A percentile compares a stretch with the other conserved stretches of the same genome.
These are phyloP conservation scores for Zaprionus kolodkinae DNA, from an alignment of 1,140 invertebrate species.

Conservation along the genomic window DNA sequence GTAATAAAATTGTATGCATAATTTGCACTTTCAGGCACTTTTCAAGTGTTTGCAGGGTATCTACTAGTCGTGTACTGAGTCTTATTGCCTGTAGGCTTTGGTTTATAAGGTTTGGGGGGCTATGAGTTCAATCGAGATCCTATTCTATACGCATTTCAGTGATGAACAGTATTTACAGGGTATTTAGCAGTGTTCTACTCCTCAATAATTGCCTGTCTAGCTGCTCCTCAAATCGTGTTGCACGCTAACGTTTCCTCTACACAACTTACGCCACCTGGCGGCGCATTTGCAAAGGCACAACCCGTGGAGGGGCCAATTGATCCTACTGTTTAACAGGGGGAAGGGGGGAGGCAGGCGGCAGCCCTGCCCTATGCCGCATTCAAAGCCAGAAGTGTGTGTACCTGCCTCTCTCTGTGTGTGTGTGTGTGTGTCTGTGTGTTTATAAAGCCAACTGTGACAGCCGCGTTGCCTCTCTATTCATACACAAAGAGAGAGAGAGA, in stretches of 20 bases:
- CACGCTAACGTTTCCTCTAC: not conserved
- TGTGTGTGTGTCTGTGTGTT: constrained; percentile 26
- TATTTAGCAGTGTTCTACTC: not conserved
- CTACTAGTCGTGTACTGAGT: too few species aligned
- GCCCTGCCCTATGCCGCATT: not conserved
- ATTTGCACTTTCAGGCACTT: too few species aligned
- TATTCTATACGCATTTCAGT: too few species aligned
- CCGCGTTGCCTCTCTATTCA: constrained; percentile 11
- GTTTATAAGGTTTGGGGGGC: too few species aligned
- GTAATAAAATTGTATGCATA: too few species aligned
- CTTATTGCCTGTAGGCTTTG: too few species aligned
- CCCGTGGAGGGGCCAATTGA: not conserved
- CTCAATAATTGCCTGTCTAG: not conserved
- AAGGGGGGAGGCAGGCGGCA: too few species aligned
- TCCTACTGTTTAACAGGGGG: constrained; percentile 8
- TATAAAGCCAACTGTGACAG: constrained; percentile 21
- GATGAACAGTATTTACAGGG: not conserved
- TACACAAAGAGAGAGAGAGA: not conserved
- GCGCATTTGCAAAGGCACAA: not conserved
- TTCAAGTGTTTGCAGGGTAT: too few species aligned
- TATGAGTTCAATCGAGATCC: too few species aligned
- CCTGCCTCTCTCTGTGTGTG: constrained; percentile 2
- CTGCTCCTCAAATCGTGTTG: constrained; percentile 4
- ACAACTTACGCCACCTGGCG: constrained; percentile 4
- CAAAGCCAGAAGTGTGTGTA: not conserved